Evolutionary conservation across 2,113 vertebrate species (phyloP).

Genomic region (Salvelinus fontinalis): DNA sequence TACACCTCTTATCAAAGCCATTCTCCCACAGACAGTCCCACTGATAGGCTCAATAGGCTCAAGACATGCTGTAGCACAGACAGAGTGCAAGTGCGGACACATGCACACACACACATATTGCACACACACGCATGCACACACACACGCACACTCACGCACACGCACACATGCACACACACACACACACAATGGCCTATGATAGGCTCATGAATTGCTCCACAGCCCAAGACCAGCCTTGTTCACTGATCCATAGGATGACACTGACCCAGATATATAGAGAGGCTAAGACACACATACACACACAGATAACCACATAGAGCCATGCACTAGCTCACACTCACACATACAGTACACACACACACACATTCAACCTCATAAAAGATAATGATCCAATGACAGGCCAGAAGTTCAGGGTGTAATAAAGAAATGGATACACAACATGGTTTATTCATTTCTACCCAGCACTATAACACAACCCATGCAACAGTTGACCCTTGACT

Average conservation of each 20-base stretch:
- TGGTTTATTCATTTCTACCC: not conserved
- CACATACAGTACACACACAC: conserved; percentile 1
- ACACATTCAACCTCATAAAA: not conserved
- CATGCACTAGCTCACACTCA: not conserved
- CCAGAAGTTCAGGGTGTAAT: not conserved
- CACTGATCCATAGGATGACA: conserved; percentile 31
- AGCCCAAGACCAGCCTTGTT: conserved; percentile 43
- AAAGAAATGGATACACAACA: not conserved
- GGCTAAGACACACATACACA: conserved; percentile 4
- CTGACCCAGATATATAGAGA: conserved; percentile 22
- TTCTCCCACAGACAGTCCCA: not conserved
- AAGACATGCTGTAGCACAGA: not conserved
- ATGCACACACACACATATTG: not conserved
- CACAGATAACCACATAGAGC: not conserved
- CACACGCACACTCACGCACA: not conserved
- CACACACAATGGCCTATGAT: conserved; percentile 29
- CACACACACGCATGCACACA: not conserved
- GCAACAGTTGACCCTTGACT: not conserved
- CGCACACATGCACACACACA: not conserved
- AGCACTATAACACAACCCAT: not conserved
- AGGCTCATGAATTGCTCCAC: conserved; percentile 57
- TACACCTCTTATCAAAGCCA: not conserved
- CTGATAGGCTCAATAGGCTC: too few species aligned
- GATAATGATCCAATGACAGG: not conserved
- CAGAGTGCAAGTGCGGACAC: too few species aligned